A percentile compares a stretch with the other conserved stretches of the same genome.
Conservation (phyloP, 2,797 vertebrate genomes). For the Vireo griseus region DNA sequence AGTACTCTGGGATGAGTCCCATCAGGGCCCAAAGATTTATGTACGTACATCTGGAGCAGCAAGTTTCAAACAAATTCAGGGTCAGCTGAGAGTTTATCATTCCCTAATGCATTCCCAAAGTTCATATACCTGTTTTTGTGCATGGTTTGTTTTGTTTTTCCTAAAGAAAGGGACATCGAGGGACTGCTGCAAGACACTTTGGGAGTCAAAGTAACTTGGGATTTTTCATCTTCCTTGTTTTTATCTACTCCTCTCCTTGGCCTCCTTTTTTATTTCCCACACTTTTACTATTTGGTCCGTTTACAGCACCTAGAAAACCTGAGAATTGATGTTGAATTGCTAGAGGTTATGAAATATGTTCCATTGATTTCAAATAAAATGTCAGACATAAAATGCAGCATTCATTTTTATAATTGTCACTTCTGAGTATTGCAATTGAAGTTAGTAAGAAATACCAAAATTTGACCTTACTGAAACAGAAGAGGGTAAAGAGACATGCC, state of each 20-base stretch:
- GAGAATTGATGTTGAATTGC: neutral
- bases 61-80: neutral
- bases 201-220: neutral
- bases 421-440: constrained; percentile 5
- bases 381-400: constrained; percentile 3
- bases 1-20: neutral
- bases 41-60: neutral
- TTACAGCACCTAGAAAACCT: neutral
- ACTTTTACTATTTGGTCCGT: neutral
- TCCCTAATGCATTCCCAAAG: neutral
- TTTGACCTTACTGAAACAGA: neutral
- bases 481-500: neutral
- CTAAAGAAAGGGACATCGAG: neutral
- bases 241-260: neutral
- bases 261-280: neutral
- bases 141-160: neutral
- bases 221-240: neutral
- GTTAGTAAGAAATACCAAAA: constrained; percentile 21
- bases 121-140: neutral
- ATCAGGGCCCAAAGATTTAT: neutral
- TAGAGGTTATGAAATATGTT: neutral
- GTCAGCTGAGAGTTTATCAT: neutral
- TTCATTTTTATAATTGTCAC: constrained; percentile 35
- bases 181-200: neutral
- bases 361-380: constrained; percentile 53